These are phyloP conservation scores for Helicoverpa zea DNA, from an alignment of 1,140 invertebrate species.

Conservation along the genomic window DNA sequence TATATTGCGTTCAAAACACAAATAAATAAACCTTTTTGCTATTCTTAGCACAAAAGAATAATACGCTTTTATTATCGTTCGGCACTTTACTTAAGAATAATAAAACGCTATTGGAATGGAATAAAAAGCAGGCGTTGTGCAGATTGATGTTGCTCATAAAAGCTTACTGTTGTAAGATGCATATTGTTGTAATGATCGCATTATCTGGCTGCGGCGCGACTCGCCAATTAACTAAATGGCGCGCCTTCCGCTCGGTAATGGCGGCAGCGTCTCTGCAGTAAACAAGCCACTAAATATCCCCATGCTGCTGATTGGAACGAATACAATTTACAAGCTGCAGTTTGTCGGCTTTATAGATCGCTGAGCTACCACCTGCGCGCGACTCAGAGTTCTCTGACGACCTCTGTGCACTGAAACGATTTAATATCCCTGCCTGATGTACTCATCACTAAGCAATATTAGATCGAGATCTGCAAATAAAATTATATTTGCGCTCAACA, in stretches of 20 bases:
- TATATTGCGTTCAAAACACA: no score
- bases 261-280: constrained; percentile 21
- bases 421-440: no score
- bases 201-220: background rate
- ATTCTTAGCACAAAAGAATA: no score
- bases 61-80: no score
- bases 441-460: no score
- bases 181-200: constrained; percentile 11
- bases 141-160: background rate
- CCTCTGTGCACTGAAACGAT: background rate
- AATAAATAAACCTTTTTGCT: no score
- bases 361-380: background rate
- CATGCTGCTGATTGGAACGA: constrained; percentile 8
- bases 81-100: no score
- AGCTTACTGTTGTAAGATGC: background rate
- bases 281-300: constrained; percentile 43
- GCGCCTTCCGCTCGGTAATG: constrained; percentile 24
- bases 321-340: constrained; percentile 20
- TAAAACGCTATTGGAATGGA: no score
- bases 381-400: background rate
- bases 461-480: no score
- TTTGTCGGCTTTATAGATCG: background rate
- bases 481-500: no score
- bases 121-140: constrained; percentile 1
- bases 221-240: constrained; percentile 32